Conservation (phyloP, 2,797 vertebrate genomes). For the Sphenopsis melanotis region DNA sequence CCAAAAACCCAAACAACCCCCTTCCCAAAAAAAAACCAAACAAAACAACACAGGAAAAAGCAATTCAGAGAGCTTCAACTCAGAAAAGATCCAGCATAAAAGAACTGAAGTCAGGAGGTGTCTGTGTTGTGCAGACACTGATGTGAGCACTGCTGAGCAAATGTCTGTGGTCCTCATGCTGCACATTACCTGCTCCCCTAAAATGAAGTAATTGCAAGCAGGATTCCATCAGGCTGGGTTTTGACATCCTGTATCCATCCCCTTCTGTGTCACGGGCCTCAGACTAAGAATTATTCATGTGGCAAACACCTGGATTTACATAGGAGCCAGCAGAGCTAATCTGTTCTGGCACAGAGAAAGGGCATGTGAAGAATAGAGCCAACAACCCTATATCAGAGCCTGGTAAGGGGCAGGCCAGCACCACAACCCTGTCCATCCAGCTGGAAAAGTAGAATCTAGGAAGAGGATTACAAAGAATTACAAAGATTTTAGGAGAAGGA, state of each 20-base stretch:
- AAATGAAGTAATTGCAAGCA: neutral
- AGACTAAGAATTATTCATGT: neutral
- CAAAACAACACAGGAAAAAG: neutral
- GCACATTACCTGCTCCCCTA: neutral
- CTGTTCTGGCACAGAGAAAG: neutral
- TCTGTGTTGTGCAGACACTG: neutral
- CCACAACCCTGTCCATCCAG: neutral
- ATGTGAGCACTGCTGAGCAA: neutral
- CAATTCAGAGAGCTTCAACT: neutral
- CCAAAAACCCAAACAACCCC: rapidly evolving
- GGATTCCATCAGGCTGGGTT: neutral
- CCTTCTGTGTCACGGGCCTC: neutral
- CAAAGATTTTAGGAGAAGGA: neutral
- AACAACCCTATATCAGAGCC: neutral
- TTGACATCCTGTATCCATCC: neutral
- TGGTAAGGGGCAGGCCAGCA: neutral
- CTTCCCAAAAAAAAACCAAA: rapidly evolving
- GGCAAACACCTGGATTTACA: conserved; percentile 44
- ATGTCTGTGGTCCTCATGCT: neutral
- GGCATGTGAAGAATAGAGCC: neutral
- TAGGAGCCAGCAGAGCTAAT: neutral
- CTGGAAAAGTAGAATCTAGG: neutral
- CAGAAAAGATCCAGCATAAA: neutral
- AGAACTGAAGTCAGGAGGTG: neutral
- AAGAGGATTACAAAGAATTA: neutral